A percentile compares a stretch with the other conserved stretches of the same genome.
phyloP scores from a whole-genome alignment of 2,888 invertebrate genomes.

The Amphimallon solstitiale region DNA sequence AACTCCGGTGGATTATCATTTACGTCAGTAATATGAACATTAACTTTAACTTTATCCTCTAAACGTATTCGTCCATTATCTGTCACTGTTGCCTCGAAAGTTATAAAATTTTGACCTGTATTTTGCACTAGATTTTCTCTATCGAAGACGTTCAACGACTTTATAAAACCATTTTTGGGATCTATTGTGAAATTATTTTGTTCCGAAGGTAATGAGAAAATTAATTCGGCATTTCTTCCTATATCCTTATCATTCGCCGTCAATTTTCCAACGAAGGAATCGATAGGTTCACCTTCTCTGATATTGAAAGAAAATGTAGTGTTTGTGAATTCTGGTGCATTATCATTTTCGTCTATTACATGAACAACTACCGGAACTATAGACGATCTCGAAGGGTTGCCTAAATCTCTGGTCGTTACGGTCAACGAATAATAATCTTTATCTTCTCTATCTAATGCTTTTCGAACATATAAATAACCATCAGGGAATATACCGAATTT shows the following conservation, averaged over 20 bases:
- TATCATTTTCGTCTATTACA: conserved; percentile 96
- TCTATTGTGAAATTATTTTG: conserved; percentile 89
- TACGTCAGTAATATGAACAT: conserved; percentile 87
- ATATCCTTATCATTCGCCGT: conserved; percentile 90
- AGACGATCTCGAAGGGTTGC: conserved; percentile 80
- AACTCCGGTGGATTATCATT: conserved; percentile 93
- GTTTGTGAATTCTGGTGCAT: conserved; percentile 91
- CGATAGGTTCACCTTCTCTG: conserved; percentile 86
- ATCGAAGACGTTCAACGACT: conserved; percentile 86
- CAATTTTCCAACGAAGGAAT: conserved; percentile 92
- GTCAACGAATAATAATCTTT: conserved; percentile 91
- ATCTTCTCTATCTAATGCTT: conserved; percentile 87
- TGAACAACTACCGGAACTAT: conserved; percentile 92
- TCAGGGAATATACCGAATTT: conserved; percentile 96
- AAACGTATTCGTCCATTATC: conserved; percentile 84
- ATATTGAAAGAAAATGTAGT: conserved; percentile 90
- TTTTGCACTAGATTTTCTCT: conserved; percentile 84
- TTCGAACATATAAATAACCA: conserved; percentile 89
- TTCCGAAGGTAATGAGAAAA: conserved; percentile 78
- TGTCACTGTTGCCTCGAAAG: conserved; percentile 86
- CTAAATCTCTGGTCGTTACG: conserved; percentile 85
- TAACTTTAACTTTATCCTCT: conserved; percentile 87
- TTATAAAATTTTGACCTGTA: conserved; percentile 81
- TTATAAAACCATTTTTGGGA: conserved; percentile 89
- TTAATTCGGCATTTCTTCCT: conserved; percentile 90